These are phyloP conservation scores for Mycteria americana DNA, from an alignment of 2,797 vertebrate genomes.

Conservation along the genomic window DNA sequence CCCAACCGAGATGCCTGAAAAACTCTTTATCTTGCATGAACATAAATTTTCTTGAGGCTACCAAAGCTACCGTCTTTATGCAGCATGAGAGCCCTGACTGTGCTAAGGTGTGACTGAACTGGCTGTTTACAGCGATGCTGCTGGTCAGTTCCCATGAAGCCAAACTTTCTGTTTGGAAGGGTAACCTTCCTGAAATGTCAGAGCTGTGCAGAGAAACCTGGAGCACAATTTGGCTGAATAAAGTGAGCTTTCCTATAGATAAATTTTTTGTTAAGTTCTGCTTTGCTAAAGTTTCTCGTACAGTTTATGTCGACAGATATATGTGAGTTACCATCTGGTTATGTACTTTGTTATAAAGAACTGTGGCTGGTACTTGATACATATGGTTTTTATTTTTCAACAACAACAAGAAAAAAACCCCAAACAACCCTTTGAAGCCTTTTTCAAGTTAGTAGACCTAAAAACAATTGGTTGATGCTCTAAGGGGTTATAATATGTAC, in stretches of 20 bases:
- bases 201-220: neutral
- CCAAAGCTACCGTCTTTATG: neutral
- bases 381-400: neutral
- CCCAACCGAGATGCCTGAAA: neutral
- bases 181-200: neutral
- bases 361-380: neutral
- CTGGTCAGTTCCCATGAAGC: neutral
- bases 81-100: fast-evolving
- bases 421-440: neutral
- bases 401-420: neutral
- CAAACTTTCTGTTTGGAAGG: neutral
- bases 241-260: neutral
- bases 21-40: neutral
- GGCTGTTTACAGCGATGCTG: neutral
- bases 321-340: neutral
- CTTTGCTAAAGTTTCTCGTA: neutral
- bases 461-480: neutral
- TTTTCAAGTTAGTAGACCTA: neutral
- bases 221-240: neutral
- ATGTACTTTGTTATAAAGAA: neutral
- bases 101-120: neutral
- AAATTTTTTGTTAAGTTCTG: neutral
- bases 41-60: neutral
- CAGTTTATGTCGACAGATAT: neutral
- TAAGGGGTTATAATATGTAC: neutral